Evolutionary conservation across 2,888 invertebrate genomes (phyloP).

Genomic region (Tipula vernalis): DNA sequence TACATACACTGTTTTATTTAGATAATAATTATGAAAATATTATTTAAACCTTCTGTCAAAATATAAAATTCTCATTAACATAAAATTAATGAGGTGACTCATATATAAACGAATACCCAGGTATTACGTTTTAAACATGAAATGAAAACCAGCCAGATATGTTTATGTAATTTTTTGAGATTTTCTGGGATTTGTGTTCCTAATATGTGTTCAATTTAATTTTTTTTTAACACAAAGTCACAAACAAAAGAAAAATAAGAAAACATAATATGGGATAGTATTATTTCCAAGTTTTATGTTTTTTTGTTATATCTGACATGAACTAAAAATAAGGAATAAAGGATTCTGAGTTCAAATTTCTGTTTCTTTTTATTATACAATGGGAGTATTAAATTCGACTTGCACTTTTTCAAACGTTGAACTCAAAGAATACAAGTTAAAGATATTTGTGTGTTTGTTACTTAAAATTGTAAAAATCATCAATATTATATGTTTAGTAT

Average conservation of each 20-base stretch:
- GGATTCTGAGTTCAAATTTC: not conserved
- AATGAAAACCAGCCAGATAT: not conserved
- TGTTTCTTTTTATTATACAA: not conserved
- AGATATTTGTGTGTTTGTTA: too few relatives aligned
- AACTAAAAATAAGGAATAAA: not conserved
- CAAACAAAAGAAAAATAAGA: not conserved
- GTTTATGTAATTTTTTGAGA: too few relatives aligned
- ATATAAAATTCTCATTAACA: not conserved
- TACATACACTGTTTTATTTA: not conserved
- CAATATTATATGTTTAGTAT: too few relatives aligned
- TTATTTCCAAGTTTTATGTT: not conserved
- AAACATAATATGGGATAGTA: not conserved
- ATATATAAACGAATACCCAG: not conserved
- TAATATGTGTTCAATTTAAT: not conserved
- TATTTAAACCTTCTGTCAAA: not conserved
- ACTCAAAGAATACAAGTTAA: not conserved
- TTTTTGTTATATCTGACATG: not conserved
- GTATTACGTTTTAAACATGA: not conserved
- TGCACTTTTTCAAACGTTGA: not conserved
- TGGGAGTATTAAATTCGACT: not conserved
- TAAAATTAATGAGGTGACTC: not conserved
- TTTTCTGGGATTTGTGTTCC: not conserved
- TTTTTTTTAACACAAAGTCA: not conserved
- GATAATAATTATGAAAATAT: not conserved
- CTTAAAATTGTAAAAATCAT: too few relatives aligned